Percentiles rank a stretch among this genome's conserved stretches.
phyloP scores from a whole-genome alignment of 2,113 vertebrate genomes.

The Hydropotes inermis region DNA sequence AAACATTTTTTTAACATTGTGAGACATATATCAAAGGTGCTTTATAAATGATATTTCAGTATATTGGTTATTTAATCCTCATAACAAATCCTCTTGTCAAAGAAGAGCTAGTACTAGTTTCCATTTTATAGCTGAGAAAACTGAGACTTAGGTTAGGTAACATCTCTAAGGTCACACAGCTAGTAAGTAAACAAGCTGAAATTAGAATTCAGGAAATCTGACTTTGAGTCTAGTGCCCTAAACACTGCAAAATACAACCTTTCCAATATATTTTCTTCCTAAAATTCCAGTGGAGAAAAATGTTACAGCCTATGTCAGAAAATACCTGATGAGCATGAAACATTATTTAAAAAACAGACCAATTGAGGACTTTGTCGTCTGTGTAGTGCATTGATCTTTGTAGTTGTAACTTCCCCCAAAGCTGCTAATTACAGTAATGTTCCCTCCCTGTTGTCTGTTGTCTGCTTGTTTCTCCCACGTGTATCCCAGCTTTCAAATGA shows the following conservation, averaged over 20 bases:
- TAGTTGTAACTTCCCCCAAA: background rate
- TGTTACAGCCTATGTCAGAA: background rate
- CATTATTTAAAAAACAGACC: background rate
- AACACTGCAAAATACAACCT: background rate
- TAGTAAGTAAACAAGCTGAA: background rate
- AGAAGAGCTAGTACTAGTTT: background rate
- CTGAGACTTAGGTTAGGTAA: background rate
- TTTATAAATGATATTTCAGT: background rate
- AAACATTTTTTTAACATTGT: background rate
- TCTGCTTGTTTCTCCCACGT: background rate
- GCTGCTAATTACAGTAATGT: background rate
- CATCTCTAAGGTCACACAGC: background rate
- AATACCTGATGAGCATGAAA: conserved; percentile 4
- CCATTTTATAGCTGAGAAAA: conserved; percentile 7
- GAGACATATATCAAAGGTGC: background rate
- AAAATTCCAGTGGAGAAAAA: background rate
- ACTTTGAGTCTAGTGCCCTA: background rate
- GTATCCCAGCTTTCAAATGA: background rate
- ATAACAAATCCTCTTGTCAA: background rate
- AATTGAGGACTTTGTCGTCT: conserved; percentile 5
- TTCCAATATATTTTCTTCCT: background rate
- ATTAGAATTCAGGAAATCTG: conserved; percentile 20
- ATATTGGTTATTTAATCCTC: background rate
- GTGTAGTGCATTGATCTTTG: background rate
- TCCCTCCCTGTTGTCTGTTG: background rate